Base-by-base conservation (phyloP, 2,113 vertebrate genomes). In the Menidia beryllina region DNA sequence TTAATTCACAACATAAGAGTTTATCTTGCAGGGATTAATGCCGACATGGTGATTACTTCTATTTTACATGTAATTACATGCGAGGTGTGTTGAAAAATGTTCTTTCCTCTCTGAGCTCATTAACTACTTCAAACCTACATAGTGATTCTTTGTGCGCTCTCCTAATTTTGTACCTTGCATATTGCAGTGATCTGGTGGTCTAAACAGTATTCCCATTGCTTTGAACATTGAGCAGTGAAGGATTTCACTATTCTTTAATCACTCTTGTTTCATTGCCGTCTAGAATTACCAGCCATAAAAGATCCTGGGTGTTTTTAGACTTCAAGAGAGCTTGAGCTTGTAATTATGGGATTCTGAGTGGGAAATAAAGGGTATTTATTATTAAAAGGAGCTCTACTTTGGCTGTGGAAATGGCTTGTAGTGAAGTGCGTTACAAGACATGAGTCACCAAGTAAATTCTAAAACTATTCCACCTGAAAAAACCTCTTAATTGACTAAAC, bases 51-150 rank as follows among this genome's bases (percentile, higher is more conserved):
- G 71, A 70, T 75, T 62, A 21, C 4, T 21, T 54, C 25, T 53
- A 25, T 74, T 75, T 57, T 17, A 48, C 72, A 60, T 50, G 27
- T 38, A 60, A 24, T 64, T 63, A 54, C 19, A 60, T 26, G 47
- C 27, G 56, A 74, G 58, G 45, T 59, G 43, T 61, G 27, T 75
- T 58, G 38, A 24, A 58, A 17, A 58, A 57, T 13, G 13, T 8
- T n/a, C 19, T 3, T 41, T 38, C 20, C 13, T 2, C 27, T 36
- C 23, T 30, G 34, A 36, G 20, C 13, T 17, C 21, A 61, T 41
- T 73, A 55, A 88, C 81, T 89, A 82, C 82, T 87, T 86, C 43
- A 88, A 49, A 59, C 49, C 69, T 55, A 48, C 74, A 48, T 38
- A 69, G 21, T 59, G 67, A 62, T 73, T 34, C 30, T 34, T 55